Percentiles rank a stretch among this genome's conserved stretches.
Evolutionary conservation across 2,797 vertebrate species (phyloP).

Genomic region (Arrhamphus sclerolepis): DNA sequence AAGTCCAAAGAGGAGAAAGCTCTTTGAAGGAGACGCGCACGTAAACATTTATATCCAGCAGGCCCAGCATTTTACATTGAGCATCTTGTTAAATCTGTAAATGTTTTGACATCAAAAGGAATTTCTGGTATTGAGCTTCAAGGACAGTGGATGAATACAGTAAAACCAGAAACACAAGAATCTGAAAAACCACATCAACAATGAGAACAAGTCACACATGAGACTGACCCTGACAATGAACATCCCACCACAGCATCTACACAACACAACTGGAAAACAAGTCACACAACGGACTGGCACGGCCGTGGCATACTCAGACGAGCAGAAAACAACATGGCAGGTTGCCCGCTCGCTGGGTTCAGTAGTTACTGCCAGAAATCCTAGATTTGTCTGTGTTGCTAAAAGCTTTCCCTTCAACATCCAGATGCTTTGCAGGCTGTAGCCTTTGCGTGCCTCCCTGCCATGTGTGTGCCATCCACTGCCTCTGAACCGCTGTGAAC

Average conservation of each 20-base stretch:
- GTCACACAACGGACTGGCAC: conserved; percentile 33
- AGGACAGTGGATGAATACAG: conserved; percentile 8
- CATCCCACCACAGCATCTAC: not conserved
- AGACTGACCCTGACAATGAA: conserved; percentile 22
- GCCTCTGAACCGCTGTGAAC: conserved; percentile 23
- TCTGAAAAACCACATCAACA: not conserved
- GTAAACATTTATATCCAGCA: conserved; percentile 8
- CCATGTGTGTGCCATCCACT: not conserved
- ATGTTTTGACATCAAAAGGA: conserved; percentile 19
- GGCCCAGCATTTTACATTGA: not conserved
- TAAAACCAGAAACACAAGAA: conserved; percentile 4
- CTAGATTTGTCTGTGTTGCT: conserved; percentile 2
- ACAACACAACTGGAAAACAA: conserved; percentile 11
- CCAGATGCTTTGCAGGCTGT: conserved; percentile 6
- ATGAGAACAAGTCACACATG: not conserved
- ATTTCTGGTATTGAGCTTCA: conserved; percentile 24
- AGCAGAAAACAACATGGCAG: conserved; percentile 30
- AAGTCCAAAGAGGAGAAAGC: not conserved
- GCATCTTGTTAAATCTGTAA: conserved; percentile 13
- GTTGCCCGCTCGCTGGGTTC: conserved; percentile 20
- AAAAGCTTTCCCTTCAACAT: conserved; percentile 5
- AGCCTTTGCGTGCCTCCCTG: conserved; percentile 5
- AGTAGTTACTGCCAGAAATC: conserved; percentile 14
- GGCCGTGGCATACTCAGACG: conserved; percentile 20
- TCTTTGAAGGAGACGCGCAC: not conserved